Base-by-base conservation (phyloP, 92 coral and sea anemone genomes). In the Diadumene lineata region DNA sequence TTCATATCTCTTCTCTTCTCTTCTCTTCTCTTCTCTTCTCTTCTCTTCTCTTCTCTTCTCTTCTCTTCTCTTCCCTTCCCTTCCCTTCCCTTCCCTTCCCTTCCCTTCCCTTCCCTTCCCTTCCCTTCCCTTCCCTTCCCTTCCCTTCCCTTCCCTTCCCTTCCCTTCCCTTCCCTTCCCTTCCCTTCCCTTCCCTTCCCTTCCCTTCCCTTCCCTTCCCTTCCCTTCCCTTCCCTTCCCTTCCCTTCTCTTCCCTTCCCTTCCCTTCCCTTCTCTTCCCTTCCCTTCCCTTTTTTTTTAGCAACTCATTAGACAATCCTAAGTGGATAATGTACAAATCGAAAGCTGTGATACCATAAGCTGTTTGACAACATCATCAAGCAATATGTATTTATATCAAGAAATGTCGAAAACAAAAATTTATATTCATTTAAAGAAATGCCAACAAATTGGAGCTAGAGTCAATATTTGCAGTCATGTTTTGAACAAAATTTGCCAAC, bases 231-330 rank as follows among this genome's bases (percentile, higher is more conserved):
- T 38, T 28, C 53, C 25, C 71, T 66, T 21, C 53, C 25, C 32
- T 31, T 21, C 53, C 43, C 71, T 31, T 21, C 53, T 15, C 71
- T 31, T 31, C 53, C 43, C 71, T 31, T 28, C 33, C 23, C 74
- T n/a, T 17, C n/a, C 23, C 25, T n/a, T 31, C n/a, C 26, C 19
- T 43, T 31, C 23, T 10, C 25, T 24, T 31, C 23, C 22, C 48
- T 24, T 63, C 66, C 27, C 7, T 7, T 38, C 48, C 48, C 48
- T 38, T 38, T 38, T 38, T 28, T 11, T 30, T n/a, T n/a, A n/a
- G n/a, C n/a, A n/a, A n/a, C n/a, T n/a, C n/a, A n/a, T n/a, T n/a
- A n/a, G n/a, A n/a, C n/a, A n/a, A n/a, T n/a, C n/a, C n/a, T n/a
- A n/a, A n/a, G n/a, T n/a, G n/a, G n/a, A n/a, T n/a, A n/a, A n/a